These are phyloP conservation scores for Drosophila parthenogenetica DNA, from an alignment of 2,888 invertebrate genomes.

Conservation along the genomic window DNA sequence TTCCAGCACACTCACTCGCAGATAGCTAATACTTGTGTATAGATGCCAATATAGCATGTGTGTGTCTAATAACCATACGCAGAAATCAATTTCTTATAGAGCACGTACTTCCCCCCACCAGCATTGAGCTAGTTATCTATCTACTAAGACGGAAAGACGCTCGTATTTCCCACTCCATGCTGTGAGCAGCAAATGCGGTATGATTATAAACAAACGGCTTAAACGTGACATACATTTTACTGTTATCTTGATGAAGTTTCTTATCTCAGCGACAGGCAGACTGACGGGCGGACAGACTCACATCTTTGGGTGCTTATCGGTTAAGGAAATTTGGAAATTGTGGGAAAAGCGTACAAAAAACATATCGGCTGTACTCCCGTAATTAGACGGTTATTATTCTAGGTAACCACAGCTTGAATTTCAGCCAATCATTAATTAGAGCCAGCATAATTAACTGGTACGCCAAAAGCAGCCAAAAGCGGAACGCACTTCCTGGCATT, in stretches of 20 bases:
- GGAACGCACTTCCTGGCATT: conserved; percentile 76
- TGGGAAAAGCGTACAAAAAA: conserved; percentile 18
- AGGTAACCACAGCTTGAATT: conserved; percentile 52
- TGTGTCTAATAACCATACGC: conserved; percentile 47
- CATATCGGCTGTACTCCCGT: conserved; percentile 23
- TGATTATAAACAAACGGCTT: conserved; percentile 38
- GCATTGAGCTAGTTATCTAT: conserved; percentile 20
- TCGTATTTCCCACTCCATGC: conserved; percentile 47
- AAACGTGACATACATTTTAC: conserved; percentile 73
- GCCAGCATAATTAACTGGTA: conserved; percentile 42
- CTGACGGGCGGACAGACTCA: conserved; percentile 5
- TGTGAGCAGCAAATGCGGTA: conserved; percentile 19
- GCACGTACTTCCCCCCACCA: conserved; percentile 52
- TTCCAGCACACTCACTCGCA: conserved; percentile 16
- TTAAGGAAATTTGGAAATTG: conserved; percentile 15
- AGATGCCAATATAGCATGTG: conserved; percentile 1
- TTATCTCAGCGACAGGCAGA: conserved; percentile 38
- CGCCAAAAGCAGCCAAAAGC: conserved; percentile 56
- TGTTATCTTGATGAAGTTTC: conserved; percentile 55
- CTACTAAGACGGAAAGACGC: conserved; percentile 30
- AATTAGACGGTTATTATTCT: conserved; percentile 25
- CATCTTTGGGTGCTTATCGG: conserved; percentile 45
- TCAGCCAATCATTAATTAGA: conserved; percentile 56
- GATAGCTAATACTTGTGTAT: conserved; percentile 3
- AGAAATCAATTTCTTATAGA: conserved; percentile 61